A percentile compares a stretch with the other conserved stretches of the same genome.
These are phyloP conservation scores for Nannoperca obscura DNA, from an alignment of 2,797 vertebrate species.

Conservation along the genomic window DNA sequence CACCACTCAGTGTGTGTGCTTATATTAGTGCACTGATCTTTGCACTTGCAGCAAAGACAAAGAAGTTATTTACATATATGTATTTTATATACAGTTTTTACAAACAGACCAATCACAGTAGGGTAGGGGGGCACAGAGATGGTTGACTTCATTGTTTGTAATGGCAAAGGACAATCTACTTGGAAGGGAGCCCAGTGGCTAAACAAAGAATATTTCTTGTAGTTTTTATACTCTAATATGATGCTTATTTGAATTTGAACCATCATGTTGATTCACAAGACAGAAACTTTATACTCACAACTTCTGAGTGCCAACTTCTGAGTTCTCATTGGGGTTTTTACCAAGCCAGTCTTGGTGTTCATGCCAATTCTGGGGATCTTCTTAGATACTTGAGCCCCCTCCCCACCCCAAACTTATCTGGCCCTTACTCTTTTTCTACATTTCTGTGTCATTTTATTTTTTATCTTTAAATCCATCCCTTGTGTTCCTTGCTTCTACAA, in stretches of 20 bases:
- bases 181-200: background rate
- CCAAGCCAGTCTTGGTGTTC: conserved; percentile 22
- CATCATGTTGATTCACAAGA: too few species aligned
- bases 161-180: background rate
- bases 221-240: background rate
- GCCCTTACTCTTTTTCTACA: conserved; percentile 11
- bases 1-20: background rate
- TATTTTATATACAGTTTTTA: too few species aligned
- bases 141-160: background rate
- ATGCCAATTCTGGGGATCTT: conserved; percentile 47
- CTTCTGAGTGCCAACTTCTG: conserved; percentile 6
- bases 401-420: background rate
- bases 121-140: background rate
- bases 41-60: background rate
- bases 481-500: conserved; percentile 10
- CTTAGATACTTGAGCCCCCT: conserved; percentile 15
- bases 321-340: conserved; percentile 17
- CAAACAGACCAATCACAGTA: background rate
- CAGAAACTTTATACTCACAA: conserved; percentile 23
- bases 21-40: background rate
- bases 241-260: too few species aligned
- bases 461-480: conserved; percentile 9
- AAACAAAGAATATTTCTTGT: background rate
- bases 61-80: background rate
- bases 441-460: conserved; percentile 35